Evolutionary conservation across 2,888 invertebrate species (phyloP).

Genomic region (Phengaris alcon): DNA sequence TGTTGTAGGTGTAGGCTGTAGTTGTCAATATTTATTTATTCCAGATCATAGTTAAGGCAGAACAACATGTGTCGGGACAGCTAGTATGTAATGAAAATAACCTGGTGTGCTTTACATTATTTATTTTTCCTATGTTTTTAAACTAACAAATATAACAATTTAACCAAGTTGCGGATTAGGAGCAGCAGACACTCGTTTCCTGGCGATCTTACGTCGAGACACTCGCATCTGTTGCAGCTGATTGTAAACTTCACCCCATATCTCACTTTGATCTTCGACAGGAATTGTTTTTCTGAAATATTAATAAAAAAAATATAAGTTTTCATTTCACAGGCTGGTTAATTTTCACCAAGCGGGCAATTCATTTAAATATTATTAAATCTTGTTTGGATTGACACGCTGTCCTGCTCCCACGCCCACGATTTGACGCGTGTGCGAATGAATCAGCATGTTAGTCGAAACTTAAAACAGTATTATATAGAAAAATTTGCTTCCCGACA

Average conservation of each 20-base stretch:
- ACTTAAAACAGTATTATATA: no score
- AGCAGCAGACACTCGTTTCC: slow-evolving; percentile 60
- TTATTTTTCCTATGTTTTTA: slow-evolving; percentile 27
- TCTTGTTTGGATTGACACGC: no score
- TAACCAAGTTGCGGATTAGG: slow-evolving; percentile 66
- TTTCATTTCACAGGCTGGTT: neutral
- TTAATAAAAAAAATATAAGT: neutral
- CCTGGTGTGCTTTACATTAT: neutral
- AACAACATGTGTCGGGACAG: no score
- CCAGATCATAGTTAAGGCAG: no score
- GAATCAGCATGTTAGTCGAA: no score
- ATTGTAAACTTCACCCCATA: slow-evolving; percentile 90
- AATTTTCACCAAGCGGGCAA: no score
- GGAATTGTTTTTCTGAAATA: slow-evolving; percentile 86
- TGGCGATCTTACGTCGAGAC: slow-evolving; percentile 72
- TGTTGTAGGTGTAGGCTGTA: no score
- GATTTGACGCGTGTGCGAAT: no score
- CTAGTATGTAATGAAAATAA: neutral
- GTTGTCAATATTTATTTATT: no score
- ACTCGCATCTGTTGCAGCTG: slow-evolving; percentile 86
- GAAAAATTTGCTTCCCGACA: no score
- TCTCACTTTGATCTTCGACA: slow-evolving; percentile 91
- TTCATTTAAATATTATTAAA: no score
- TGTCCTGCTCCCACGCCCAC: no score
- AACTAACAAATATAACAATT: slow-evolving; percentile 32